Evolutionary conservation across 2,113 vertebrate genomes (phyloP), one percentile per base, ranked within the genome.

Genomic region (Solea senegalensis): DNA sequence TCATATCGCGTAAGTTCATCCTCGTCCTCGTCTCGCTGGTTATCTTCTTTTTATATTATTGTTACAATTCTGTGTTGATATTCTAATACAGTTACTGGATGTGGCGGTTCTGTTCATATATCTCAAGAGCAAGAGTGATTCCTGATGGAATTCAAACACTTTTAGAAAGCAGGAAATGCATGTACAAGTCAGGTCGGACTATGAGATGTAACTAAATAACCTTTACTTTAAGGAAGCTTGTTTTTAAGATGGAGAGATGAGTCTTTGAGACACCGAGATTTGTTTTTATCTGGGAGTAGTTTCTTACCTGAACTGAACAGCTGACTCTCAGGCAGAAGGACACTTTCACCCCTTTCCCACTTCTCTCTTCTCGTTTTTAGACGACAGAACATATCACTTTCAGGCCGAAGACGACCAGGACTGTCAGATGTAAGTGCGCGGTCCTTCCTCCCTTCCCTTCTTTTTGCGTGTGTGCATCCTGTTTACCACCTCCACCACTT

Each of bases 1-100:
- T 99, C 82, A 99, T 99, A 92, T 99, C 98, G 84, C 98, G 98
- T 99, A 94, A 80, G 96, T 93, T 72, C 9, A 21, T 15, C 13
- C 26, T 15, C 9, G 6, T 28, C 13, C 54, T 3, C 53, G 14
- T 55, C 46, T 40, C 1, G 10, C 26, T 1, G 3, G 50, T 51
- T 13, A 8, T 1, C 0, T 14, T 45, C 6, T 12, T 21, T 21
- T 21, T 21, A 21, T 21, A 1, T 21, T 21, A 1, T 21, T 21
- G 21, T 21, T 21, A 21, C 21, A 21, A 21, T 21, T 21, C 21
- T 1, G 34, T 34, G 34, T 34, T 34, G 34, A 34, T 2, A 34
- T 34, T 34, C 34, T 34, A 2, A 34, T 21, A 21, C 34, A 34
- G 34, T 34, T 34, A 34, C 34, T 34, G 34, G 1, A 3, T 34